Evolutionary conservation across 2,113 vertebrate species (phyloP).

Genomic region (Sphyrna mokarran): DNA sequence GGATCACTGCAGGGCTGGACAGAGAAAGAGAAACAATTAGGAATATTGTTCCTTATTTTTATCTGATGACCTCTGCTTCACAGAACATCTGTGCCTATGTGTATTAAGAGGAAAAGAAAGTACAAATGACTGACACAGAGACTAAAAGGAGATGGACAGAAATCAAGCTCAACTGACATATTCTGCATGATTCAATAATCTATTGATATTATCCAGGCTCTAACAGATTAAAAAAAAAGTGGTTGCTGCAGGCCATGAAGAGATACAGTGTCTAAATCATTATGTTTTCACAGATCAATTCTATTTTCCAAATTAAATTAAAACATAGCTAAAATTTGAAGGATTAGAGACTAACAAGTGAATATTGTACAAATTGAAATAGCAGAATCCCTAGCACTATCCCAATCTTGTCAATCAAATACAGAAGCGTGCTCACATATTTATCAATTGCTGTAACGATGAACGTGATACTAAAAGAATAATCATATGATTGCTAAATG

Average conservation of each 20-base stretch:
- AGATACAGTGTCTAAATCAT: not conserved
- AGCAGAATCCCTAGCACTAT: not conserved
- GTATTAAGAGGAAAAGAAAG: not conserved
- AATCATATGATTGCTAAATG: not conserved
- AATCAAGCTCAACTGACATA: not conserved
- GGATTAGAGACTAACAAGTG: not conserved
- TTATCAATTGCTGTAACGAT: not conserved
- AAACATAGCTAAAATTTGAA: not conserved
- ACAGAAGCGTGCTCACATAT: not conserved
- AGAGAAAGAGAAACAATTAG: no score
- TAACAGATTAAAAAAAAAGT: not conserved
- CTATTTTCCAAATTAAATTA: not conserved
- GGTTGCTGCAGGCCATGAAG: not conserved
- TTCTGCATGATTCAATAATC: not conserved
- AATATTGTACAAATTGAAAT: not conserved
- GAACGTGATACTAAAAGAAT: not conserved
- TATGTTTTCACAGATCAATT: not conserved
- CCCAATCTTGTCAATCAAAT: not conserved
- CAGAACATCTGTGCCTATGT: no score
- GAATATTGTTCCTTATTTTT: no score
- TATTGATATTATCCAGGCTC: not conserved
- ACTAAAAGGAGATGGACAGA: not conserved
- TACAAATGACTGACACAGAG: not conserved
- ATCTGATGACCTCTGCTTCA: no score
- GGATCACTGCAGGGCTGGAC: no score